phyloP scores from a whole-genome alignment of 2,888 invertebrate genomes.

The Agrotis segetum region DNA sequence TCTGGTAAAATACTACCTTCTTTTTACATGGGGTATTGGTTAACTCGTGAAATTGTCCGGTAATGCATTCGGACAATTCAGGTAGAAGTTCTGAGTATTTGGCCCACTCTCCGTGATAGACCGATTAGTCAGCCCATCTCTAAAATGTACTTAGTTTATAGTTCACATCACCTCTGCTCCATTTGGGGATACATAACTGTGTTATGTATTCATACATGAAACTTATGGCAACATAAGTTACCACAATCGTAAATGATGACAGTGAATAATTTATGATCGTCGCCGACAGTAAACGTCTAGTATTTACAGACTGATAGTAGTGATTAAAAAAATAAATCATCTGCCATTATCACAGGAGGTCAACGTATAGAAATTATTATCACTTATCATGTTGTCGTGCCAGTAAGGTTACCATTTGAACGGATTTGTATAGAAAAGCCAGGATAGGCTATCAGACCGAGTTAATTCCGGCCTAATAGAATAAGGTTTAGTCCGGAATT shows the following conservation, averaged over 20 bases:
- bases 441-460: not conserved
- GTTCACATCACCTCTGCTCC: not conserved
- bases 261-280: not conserved
- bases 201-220: not conserved
- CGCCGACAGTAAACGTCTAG: not conserved
- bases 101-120: no score
- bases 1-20: not conserved
- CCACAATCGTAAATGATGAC: not conserved
- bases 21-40: not conserved
- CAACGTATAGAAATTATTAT: conserved; percentile 21
- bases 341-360: conserved; percentile 23
- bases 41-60: no score
- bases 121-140: no score
- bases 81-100: no score
- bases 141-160: no score
- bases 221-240: not conserved
- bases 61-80: no score
- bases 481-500: not conserved
- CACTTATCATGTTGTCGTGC: conserved; percentile 30
- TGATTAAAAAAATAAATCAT: conserved; percentile 10
- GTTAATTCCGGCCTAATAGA: no score
- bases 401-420: not conserved
- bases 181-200: no score
- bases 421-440: not conserved
- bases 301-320: not conserved